Evolutionary conservation across 2,113 vertebrate genomes (phyloP).

Genomic region (Macaca fascicularis): DNA sequence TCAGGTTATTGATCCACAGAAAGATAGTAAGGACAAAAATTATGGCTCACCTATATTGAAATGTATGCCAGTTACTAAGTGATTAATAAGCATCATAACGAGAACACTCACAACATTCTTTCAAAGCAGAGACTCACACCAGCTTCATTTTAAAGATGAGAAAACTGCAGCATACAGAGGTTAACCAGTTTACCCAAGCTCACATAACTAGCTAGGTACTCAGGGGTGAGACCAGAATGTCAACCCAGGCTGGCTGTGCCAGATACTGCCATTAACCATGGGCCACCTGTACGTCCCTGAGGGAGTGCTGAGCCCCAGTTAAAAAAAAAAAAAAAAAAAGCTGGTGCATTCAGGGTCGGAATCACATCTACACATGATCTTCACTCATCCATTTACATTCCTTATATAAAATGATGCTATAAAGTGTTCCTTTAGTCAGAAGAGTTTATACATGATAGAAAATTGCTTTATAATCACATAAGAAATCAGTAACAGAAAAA

Average conservation of each 20-base stretch:
- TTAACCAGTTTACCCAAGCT: not conserved
- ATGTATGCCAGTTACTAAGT: not conserved
- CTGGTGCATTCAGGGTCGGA: not conserved
- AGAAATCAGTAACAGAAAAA: not conserved
- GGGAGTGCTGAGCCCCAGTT: not conserved
- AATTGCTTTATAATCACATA: not conserved
- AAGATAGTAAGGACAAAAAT: not conserved
- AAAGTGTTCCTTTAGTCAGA: not conserved
- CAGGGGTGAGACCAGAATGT: not conserved
- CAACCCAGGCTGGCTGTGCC: no score
- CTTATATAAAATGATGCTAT: not conserved
- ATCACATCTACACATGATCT: not conserved
- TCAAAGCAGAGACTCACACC: not conserved
- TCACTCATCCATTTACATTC: no score
- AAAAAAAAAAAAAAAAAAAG: not conserved
- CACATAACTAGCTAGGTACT: not conserved
- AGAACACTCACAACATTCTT: not conserved
- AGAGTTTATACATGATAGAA: not conserved
- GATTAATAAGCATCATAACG: not conserved
- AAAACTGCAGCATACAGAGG: not conserved
- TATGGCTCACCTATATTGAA: not conserved
- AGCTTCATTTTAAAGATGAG: not conserved
- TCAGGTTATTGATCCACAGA: not conserved
- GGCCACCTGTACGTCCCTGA: no score
- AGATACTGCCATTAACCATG: not conserved